Evolutionary conservation across 2,113 vertebrate genomes (phyloP), one percentile per base, ranked within the genome.

Genomic region (Empidonax traillii): DNA sequence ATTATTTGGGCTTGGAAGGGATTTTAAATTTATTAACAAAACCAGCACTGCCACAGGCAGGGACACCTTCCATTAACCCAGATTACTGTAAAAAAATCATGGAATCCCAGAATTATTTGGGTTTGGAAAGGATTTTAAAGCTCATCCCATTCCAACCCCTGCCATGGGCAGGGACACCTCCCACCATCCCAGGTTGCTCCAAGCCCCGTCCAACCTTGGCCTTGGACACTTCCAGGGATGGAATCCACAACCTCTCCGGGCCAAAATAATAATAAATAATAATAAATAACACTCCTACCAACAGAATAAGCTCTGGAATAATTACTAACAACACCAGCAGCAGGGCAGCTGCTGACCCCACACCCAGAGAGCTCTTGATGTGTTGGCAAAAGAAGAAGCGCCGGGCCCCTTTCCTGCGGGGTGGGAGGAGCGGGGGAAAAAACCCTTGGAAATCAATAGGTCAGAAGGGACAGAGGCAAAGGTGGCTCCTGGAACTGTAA

Each of bases 201-300:
- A 33, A 72, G 15, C 33, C 14, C 9, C 0, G 2, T 35, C 49
- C 76, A 55, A 2, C 31, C 33, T 20, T 8, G 52, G 8, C 28
- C n/a, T 33, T 9, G 28, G 14, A 28, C 22, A 8, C 28, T 19
- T 10, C 27, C 12, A 9, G 77, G 51, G 77, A 46, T 16, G 51
- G 49, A 30, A 28, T 1, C 14, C 28, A 22, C 52, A 23, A 10
- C 47, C 21, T 31, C 56, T 20, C 47, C 0, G 5, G 4, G 33
- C 21, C 23, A 12, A 35, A n/a, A 18, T 4, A 39, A 59, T 1
- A 52, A 52, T 16, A 31, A 2, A 52, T 2, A 43, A 24, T 18
- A 56, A 41, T 1, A 1, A n/a, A 46, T 5, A 11, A 11, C 13
- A 9, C 21, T 58, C 37, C 28, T 14, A n/a, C 2, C 31, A 3